Percentiles rank a stretch among this genome's conserved stretches.
Evolutionary conservation across 2,888 invertebrate genomes (phyloP).

Genomic region (Schizotus pectinicornis): DNA sequence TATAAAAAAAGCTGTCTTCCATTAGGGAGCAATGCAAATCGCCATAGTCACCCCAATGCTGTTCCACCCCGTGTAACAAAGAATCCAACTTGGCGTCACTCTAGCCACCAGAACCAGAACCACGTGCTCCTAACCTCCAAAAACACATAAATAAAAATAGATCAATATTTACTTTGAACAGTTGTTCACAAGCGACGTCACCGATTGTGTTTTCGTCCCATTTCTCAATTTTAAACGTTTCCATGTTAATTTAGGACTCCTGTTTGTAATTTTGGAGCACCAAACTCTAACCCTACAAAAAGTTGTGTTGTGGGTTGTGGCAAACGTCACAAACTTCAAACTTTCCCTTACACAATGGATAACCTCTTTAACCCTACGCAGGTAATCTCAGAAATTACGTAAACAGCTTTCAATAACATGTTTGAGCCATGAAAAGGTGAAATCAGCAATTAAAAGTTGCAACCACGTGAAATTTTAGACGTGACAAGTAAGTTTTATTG

Average conservation of each 20-base stretch:
- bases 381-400: constrained; percentile 21
- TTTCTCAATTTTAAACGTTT: constrained; percentile 32
- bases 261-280: neutral
- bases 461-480: no score
- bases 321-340: constrained; percentile 1
- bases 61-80: no score
- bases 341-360: no score
- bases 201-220: constrained; percentile 36
- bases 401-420: neutral
- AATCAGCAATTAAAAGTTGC: no score
- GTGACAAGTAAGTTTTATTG: no score
- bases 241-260: constrained; percentile 17
- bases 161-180: constrained; percentile 38
- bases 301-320: constrained; percentile 4
- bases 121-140: constrained; percentile 9
- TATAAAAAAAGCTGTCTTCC: no score
- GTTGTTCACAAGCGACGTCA: constrained; percentile 32
- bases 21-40: no score
- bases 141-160: constrained; percentile 3
- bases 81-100: constrained; percentile 3
- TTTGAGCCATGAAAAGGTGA: no score
- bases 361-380: neutral
- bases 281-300: neutral
- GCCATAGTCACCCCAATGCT: no score
- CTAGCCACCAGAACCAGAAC: constrained; percentile 1